phyloP scores from a whole-genome alignment of 2,113 vertebrate species.

The Aegotheles bennettii region DNA sequence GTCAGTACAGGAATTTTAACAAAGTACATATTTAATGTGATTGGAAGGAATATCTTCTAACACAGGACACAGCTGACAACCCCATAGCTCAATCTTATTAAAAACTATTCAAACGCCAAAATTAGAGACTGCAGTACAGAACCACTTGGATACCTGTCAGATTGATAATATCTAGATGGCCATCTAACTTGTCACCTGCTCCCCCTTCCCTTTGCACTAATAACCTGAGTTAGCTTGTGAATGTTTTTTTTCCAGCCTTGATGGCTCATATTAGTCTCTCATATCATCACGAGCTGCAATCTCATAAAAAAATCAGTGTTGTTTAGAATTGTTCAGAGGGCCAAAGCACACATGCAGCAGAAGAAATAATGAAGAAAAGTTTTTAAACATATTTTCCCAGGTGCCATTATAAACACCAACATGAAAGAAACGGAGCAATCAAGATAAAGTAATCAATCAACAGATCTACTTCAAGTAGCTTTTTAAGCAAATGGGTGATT shows the following conservation, averaged over 20 bases:
- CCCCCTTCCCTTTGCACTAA: neutral
- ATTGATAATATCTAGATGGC: neutral
- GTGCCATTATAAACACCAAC: neutral
- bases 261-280: neutral
- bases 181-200: conserved; percentile 23
- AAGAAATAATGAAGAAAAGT: neutral
- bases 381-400: conserved; percentile 14
- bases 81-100: conserved; percentile 21
- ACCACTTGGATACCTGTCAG: conserved; percentile 22
- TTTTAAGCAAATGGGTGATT: conserved; percentile 10
- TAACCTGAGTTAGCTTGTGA: neutral
- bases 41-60: neutral
- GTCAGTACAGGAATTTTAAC: conserved; percentile 13
- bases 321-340: neutral
- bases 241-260: neutral
- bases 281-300: neutral
- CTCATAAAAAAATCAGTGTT: neutral
- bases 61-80: neutral
- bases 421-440: neutral
- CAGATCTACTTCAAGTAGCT: neutral
- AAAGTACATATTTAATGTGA: neutral
- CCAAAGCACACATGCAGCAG: neutral
- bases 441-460: neutral
- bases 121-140: conserved; percentile 14
- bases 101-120: conserved; percentile 28